phyloP scores from a whole-genome alignment of 1,140 invertebrate genomes.

The Heliconius himera region DNA sequence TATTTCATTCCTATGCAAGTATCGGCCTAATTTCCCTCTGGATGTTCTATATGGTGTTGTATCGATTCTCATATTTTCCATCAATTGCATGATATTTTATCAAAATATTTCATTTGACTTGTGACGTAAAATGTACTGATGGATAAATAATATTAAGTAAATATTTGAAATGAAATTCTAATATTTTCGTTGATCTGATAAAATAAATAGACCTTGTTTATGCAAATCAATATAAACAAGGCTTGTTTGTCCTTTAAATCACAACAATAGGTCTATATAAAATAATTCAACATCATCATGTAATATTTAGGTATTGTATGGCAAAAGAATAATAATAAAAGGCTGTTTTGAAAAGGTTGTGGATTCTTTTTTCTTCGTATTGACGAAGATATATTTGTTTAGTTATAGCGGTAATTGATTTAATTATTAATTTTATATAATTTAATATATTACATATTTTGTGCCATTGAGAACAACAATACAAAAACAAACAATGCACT shows the following conservation, averaged over 20 bases:
- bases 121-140: neutral
- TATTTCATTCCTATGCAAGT: neutral
- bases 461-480: neutral
- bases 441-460: conserved; percentile 27
- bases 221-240: neutral
- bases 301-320: neutral
- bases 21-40: neutral
- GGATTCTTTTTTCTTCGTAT: neutral
- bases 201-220: neutral
- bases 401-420: too few relatives aligned
- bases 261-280: neutral
- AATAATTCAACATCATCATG: neutral
- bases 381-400: neutral
- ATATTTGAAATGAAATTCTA: neutral
- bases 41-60: neutral
- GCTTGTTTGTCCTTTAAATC: neutral
- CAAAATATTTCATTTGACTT: too few relatives aligned
- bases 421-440: too few relatives aligned
- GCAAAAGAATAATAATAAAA: neutral
- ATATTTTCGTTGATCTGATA: neutral
- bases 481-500: too few relatives aligned
- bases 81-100: neutral
- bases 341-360: neutral
- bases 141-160: too few relatives aligned
- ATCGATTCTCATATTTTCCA: neutral